Percentiles rank a stretch among this genome's conserved stretches.
These are phyloP conservation scores for Hemiprocne comata DNA, from an alignment of 2,113 vertebrate genomes.

Conservation along the genomic window DNA sequence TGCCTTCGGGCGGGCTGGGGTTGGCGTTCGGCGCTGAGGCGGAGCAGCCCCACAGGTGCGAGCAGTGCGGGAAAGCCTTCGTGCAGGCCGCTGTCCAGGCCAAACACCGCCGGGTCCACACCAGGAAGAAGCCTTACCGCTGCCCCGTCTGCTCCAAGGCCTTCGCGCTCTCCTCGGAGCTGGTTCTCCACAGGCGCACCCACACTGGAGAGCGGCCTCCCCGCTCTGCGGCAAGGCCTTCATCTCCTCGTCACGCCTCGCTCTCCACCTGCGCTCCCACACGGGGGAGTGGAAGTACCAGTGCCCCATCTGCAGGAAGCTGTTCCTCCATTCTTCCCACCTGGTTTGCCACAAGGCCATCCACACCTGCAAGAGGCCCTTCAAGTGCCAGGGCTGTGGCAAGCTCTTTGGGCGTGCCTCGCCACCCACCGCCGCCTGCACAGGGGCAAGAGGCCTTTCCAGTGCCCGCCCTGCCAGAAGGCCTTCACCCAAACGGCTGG, in stretches of 20 bases:
- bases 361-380: neutral
- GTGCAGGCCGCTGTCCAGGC: neutral
- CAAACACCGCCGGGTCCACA: neutral
- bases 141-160: constrained; percentile 58
- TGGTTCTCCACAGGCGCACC: constrained; percentile 43
- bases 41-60: neutral
- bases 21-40: neutral
- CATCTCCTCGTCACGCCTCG: constrained; percentile 59
- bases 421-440: neutral
- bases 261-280: no score
- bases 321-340: neutral
- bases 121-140: neutral
- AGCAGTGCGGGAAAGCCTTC: neutral
- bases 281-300: no score
- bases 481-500: constrained; percentile 34
- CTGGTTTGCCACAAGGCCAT: neutral
- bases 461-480: constrained; percentile 55
- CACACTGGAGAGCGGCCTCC: constrained; percentile 64
- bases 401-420: neutral
- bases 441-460: constrained; percentile 27
- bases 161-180: neutral
- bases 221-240: constrained; percentile 75
- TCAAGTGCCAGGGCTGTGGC: neutral
- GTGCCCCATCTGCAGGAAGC: neutral
- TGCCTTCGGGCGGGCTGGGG: no score